Evolutionary conservation across 2,888 invertebrate genomes (phyloP).

Genomic region (Gryllus longicercus): DNA sequence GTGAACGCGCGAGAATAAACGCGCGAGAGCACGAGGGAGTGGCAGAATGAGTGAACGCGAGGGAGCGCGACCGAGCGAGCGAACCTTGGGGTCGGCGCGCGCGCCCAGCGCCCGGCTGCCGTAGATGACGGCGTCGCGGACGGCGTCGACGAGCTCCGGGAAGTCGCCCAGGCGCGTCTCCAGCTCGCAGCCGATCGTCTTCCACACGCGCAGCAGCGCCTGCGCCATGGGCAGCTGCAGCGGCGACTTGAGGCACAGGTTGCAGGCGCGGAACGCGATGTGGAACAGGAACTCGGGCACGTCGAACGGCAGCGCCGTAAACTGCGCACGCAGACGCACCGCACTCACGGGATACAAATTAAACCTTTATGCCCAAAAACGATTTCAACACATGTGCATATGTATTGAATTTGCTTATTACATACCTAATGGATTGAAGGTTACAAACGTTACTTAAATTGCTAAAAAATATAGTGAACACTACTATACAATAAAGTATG

Average conservation of each 20-base stretch:
- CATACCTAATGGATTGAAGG: no score
- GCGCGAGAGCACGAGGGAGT: no score
- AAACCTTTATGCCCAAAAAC: background rate
- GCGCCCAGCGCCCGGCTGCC: background rate
- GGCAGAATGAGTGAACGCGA: no score
- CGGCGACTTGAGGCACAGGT: background rate
- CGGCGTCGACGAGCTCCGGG: background rate
- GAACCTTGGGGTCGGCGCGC: background rate
- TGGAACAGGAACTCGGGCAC: background rate
- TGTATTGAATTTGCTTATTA: no score
- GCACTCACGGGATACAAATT: background rate
- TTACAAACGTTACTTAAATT: no score
- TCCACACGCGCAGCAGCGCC: background rate
- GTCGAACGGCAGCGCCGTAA: background rate
- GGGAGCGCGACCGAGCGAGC: no score
- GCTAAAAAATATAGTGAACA: no score
- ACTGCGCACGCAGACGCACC: background rate
- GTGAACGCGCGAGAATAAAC: no score
- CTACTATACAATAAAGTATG: no score
- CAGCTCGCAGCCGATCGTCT: background rate
- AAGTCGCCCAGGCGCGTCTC: background rate
- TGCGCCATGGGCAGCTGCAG: background rate
- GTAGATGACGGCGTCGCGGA: background rate
- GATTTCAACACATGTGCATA: no score
- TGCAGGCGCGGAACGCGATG: background rate